Conservation (phyloP, 2,888 invertebrate species). For the Pogonocherus hispidulus region DNA sequence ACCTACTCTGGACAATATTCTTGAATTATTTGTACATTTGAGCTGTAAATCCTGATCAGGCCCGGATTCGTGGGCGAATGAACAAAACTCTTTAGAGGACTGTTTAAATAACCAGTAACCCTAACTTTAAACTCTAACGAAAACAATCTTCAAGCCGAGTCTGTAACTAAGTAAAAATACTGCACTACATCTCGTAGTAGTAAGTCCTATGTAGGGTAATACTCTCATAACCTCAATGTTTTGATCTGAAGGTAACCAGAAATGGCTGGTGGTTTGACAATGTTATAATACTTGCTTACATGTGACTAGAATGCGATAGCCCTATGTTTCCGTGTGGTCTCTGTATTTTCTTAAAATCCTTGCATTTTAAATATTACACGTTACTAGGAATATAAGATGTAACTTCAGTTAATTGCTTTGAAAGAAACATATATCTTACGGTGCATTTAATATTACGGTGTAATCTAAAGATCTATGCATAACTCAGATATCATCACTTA, state of each 20-base stretch:
- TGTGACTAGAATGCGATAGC: conserved; percentile 51
- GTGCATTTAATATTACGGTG: not conserved
- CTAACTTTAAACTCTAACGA: too few species aligned
- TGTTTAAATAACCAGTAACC: too few species aligned
- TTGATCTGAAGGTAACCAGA: conserved; percentile 51
- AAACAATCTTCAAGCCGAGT: too few species aligned
- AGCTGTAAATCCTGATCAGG: too few species aligned
- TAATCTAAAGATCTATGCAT: conserved; percentile 2
- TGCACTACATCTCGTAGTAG: conserved; percentile 1
- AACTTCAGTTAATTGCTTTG: conserved; percentile 30
- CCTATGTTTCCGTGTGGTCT: conserved; percentile 52
- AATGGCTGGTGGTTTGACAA: conserved; percentile 50
- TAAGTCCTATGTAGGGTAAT: conserved; percentile 53
- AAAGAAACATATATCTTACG: conserved; percentile 12
- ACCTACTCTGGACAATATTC: too few species aligned
- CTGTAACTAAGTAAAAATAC: not conserved
- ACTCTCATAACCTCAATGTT: conserved; percentile 56
- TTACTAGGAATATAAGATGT: conserved; percentile 21
- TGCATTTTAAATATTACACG: conserved; percentile 31
- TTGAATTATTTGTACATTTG: too few species aligned
- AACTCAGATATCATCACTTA: conserved; percentile 12
- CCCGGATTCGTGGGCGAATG: too few species aligned
- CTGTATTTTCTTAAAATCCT: conserved; percentile 26
- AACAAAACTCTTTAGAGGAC: too few species aligned
- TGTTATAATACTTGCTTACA: conserved; percentile 54